These are phyloP conservation scores for Sebastes iracundus DNA, from an alignment of 2,797 vertebrate genomes.

Conservation along the genomic window DNA sequence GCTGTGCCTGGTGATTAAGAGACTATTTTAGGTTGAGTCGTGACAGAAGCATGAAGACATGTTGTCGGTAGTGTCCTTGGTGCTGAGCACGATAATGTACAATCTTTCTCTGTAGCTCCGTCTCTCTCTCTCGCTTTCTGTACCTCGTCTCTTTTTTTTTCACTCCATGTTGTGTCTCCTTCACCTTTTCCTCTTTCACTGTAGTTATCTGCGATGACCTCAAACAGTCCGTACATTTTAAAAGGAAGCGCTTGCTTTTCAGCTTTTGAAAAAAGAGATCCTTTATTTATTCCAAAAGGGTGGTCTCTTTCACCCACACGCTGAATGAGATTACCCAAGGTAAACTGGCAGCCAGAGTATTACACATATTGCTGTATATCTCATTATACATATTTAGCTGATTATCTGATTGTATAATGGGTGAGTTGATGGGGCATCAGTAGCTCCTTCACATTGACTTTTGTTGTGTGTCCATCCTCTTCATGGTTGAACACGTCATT, in stretches of 20 bases:
- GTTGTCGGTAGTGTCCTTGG: constrained; percentile 5
- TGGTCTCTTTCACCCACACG: not conserved
- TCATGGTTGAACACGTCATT: not conserved
- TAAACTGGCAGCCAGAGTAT: not conserved
- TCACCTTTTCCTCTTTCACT: constrained; percentile 1
- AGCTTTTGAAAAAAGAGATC: not conserved
- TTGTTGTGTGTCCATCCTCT: not conserved
- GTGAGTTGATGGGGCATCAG: not conserved
- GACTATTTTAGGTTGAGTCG: not conserved
- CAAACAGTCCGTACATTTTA: not conserved
- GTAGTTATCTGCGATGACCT: not conserved
- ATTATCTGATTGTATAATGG: not conserved
- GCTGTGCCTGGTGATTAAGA: not conserved
- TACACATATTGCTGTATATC: not conserved
- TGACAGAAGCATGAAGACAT: constrained; percentile 19
- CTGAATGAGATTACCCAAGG: not conserved
- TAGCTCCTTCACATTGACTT: not conserved
- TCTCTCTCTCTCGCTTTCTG: not conserved
- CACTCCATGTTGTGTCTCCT: not conserved
- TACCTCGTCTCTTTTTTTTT: not conserved
- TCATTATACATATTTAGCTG: not conserved
- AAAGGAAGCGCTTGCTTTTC: not conserved
- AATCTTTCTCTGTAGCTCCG: not conserved
- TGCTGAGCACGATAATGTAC: not conserved
- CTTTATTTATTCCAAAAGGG: not conserved